Conservation (phyloP, 2,888 invertebrate species). For the Cantharis flavilabris region DNA sequence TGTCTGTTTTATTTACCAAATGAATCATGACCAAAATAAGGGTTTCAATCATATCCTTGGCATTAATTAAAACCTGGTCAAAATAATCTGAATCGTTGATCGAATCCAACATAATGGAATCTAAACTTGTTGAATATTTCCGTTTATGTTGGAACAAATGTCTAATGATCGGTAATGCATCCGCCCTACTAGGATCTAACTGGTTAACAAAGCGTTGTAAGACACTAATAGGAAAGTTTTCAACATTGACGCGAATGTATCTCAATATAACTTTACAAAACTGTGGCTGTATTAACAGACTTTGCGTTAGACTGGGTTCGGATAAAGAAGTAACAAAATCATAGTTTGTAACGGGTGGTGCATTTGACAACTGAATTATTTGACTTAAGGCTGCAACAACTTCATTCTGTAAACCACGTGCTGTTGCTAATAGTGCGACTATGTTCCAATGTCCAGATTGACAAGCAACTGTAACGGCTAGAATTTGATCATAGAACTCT, state of each 20-base stretch:
- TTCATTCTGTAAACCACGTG: slow-evolving; percentile 61
- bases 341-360: slow-evolving; percentile 43
- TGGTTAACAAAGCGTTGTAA: slow-evolving; percentile 59
- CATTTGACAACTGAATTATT: slow-evolving; percentile 52
- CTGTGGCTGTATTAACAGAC: slow-evolving; percentile 48
- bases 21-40: slow-evolving; percentile 58
- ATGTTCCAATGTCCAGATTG: slow-evolving; percentile 67
- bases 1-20: slow-evolving; percentile 53
- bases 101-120: slow-evolving; percentile 57
- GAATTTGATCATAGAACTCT: slow-evolving; percentile 66
- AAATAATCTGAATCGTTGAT: slow-evolving; percentile 51
- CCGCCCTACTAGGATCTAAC: slow-evolving; percentile 66
- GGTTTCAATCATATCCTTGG: slow-evolving; percentile 59
- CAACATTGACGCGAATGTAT: slow-evolving; percentile 46
- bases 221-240: slow-evolving; percentile 46
- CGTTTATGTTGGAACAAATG: slow-evolving; percentile 47
- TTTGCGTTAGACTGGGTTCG: slow-evolving; percentile 52
- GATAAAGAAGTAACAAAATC: slow-evolving; percentile 51
- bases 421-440: slow-evolving; percentile 56
- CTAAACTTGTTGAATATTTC: slow-evolving; percentile 55
- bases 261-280: slow-evolving; percentile 47
- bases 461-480: slow-evolving; percentile 66
- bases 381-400: slow-evolving; percentile 62
- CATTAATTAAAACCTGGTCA: slow-evolving; percentile 41
- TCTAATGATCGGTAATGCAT: slow-evolving; percentile 55